Conservation (phyloP, 2,888 invertebrate genomes). For the Drosophila nigricruria region DNA sequence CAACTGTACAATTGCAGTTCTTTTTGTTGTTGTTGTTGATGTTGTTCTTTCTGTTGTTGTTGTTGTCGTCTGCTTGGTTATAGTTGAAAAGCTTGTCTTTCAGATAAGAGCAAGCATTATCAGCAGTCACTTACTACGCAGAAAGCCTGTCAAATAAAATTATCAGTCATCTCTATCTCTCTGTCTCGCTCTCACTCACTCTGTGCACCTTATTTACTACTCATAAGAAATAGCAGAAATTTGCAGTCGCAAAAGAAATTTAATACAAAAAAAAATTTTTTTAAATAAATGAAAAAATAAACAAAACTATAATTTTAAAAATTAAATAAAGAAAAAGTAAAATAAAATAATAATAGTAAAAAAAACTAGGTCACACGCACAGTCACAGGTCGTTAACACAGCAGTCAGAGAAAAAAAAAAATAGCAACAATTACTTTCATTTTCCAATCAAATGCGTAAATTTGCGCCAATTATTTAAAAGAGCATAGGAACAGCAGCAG, state of each 20-base stretch:
- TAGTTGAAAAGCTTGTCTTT: constrained; percentile 32
- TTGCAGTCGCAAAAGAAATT: constrained; percentile 15
- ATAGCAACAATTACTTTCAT: constrained; percentile 38
- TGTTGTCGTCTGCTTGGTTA: too few species aligned
- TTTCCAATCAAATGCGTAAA: constrained; percentile 66
- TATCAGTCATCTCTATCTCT: not conserved
- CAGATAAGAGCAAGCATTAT: constrained; percentile 26
- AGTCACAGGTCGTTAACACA: constrained; percentile 38
- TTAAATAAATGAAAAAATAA: too few species aligned
- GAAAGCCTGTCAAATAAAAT: constrained; percentile 14
- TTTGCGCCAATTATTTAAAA: constrained; percentile 62
- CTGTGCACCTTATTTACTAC: not conserved
- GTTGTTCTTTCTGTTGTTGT: constrained; percentile 21
- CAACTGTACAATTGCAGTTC: constrained; percentile 41
- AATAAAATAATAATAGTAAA: too few species aligned
- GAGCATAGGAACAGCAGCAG: constrained; percentile 7
- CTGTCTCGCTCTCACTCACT: not conserved
- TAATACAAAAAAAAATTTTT: constrained; percentile 10
- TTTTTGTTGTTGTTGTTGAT: constrained; percentile 19
- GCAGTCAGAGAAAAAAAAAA: not conserved
- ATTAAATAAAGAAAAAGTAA: not conserved
- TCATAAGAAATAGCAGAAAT: constrained; percentile 7
- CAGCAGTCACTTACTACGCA: constrained; percentile 16
- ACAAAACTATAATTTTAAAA: too few species aligned
- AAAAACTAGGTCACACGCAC: constrained; percentile 41